Conservation (phyloP, 1,140 invertebrate species). For the Diorhabda elongata region DNA sequence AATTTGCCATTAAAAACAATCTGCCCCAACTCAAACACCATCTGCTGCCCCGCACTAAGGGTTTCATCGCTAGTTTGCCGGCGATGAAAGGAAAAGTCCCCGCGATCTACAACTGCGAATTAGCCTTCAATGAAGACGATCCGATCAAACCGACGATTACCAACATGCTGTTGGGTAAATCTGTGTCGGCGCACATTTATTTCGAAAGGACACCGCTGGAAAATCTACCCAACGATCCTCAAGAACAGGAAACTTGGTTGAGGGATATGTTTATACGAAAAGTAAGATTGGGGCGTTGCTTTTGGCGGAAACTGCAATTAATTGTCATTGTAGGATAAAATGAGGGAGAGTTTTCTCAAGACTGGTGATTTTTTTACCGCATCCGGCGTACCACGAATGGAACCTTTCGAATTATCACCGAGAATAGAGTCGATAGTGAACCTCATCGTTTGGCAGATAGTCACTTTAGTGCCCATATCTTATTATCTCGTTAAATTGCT, state of each 20-base stretch:
- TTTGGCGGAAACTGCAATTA: neutral
- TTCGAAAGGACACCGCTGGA: conserved; percentile 78
- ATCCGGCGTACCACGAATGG: conserved; percentile 63
- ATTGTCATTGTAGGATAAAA: conserved; percentile 58
- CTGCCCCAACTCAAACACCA: conserved; percentile 84
- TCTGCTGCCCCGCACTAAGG: conserved; percentile 87
- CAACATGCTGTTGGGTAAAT: conserved; percentile 75
- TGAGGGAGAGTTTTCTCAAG: conserved; percentile 74
- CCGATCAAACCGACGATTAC: conserved; percentile 70
- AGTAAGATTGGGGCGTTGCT: conserved; percentile 49
- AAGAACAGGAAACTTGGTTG: conserved; percentile 74
- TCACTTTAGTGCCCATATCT: conserved; percentile 66
- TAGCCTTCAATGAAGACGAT: conserved; percentile 69
- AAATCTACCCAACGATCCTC: conserved; percentile 74
- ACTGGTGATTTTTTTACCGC: conserved; percentile 79
- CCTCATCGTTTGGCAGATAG: conserved; percentile 63
- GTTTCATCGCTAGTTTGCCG: conserved; percentile 76
- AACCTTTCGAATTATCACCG: conserved; percentile 52
- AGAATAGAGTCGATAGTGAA: conserved; percentile 68
- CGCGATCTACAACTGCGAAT: conserved; percentile 81
- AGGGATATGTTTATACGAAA: conserved; percentile 76
- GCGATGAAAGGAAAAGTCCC: conserved; percentile 70
- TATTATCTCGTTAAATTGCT: conserved; percentile 66
- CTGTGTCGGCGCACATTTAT: conserved; percentile 70
- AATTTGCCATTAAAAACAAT: conserved; percentile 82